phyloP scores from a whole-genome alignment of 1,140 invertebrate species.

The Leguminivora glycinivorella region DNA sequence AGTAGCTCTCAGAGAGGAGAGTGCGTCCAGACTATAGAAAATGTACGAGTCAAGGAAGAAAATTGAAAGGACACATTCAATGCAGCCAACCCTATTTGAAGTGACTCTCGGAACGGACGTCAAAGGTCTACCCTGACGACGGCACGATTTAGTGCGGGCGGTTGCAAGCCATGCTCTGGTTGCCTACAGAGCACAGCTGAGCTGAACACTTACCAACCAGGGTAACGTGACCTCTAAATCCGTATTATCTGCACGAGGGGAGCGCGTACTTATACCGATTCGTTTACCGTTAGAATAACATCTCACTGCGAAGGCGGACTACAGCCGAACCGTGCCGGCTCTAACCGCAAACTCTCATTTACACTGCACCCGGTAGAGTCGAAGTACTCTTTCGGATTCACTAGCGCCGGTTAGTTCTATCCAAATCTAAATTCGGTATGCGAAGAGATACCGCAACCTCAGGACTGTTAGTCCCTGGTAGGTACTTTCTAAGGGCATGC shows the following conservation, averaged over 20 bases:
- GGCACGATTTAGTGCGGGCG: conserved; percentile 31
- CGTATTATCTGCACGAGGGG: background rate
- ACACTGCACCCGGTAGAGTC: background rate
- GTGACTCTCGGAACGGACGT: conserved; percentile 17
- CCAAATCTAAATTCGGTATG: conserved; percentile 10
- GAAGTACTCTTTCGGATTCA: conserved; percentile 18
- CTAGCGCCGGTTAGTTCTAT: background rate
- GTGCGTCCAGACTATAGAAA: too few species aligned
- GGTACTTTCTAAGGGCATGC: background rate
- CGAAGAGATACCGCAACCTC: conserved; percentile 9
- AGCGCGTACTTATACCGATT: background rate
- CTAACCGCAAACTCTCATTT: conserved; percentile 30
- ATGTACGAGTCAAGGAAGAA: too few species aligned
- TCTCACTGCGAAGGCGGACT: conserved; percentile 2
- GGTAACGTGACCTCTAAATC: background rate
- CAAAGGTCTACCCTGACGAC: conserved; percentile 27
- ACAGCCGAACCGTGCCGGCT: conserved; percentile 12
- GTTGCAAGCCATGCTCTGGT: background rate
- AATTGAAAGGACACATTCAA: background rate
- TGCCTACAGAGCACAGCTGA: background rate
- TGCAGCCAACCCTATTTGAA: conserved; percentile 27
- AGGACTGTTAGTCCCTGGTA: background rate
- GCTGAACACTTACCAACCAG: background rate
- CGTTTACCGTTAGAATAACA: background rate
- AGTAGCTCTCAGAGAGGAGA: background rate